Evolutionary conservation across 1,140 invertebrate genomes (phyloP), one percentile per base, ranked within the genome.

Genomic region (Propsilocerus akamusi): DNA sequence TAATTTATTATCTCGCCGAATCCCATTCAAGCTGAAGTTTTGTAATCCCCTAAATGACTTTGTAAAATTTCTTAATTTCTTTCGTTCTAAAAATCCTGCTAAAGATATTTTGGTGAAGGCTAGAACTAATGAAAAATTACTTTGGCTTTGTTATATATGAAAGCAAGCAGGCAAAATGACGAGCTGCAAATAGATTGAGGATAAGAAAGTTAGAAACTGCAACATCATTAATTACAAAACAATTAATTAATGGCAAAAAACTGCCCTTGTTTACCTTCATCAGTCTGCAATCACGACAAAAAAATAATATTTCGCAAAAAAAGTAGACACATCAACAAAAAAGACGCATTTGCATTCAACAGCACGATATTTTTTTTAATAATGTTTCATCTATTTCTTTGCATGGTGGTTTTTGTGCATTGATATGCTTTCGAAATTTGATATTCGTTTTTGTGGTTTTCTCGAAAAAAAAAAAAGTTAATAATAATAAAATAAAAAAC

Each of bases 261-360:
- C 11, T 26, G 14, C 26, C 25, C 47, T 26, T 23, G 12, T 26
- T 48, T 48, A 48, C 47, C 25, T 26, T 48, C 25, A 48, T 26
- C 25, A 48, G 28, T n/a, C n/a, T n/a, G n/a, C n/a, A n/a, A n/a
- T n/a, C n/a, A n/a, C n/a, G n/a, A n/a, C n/a, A n/a, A n/a, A n/a
- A n/a, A n/a, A n/a, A n/a, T n/a, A n/a, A n/a, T n/a, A n/a, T n/a
- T n/a, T n/a, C n/a, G n/a, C n/a, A n/a, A n/a, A n/a, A n/a, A n/a
- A n/a, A n/a, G n/a, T n/a, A n/a, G n/a, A n/a, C n/a, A n/a, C n/a
- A n/a, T n/a, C n/a, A n/a, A n/a, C n/a, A 37, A 47, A 50, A 53
- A 48, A 51, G 47, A 50, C 46, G 26, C 48, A 51, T 47, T 46
- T 55, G 50, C 49, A 25, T 53, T n/a, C 52, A 25, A 48, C 34